These are phyloP conservation scores for Epirrhoe tristata DNA, from an alignment of 2,888 invertebrate genomes.

Conservation along the genomic window DNA sequence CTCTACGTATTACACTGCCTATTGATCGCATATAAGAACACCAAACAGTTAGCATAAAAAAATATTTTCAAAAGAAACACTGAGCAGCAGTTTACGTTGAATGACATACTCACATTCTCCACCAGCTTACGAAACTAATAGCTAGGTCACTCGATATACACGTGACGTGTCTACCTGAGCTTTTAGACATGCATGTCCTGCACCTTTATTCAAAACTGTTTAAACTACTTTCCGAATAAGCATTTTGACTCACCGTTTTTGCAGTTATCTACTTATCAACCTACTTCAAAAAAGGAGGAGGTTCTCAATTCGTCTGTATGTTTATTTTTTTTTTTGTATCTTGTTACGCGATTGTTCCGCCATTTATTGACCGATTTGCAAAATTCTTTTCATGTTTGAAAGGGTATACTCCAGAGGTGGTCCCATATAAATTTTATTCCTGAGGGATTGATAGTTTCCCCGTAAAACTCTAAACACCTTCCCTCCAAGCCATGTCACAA, in stretches of 20 bases:
- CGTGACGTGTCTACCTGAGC: not conserved
- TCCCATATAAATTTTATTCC: no score
- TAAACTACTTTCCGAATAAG: not conserved
- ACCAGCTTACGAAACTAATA: constrained; percentile 11
- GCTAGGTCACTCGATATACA: constrained; percentile 19
- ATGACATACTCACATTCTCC: constrained; percentile 14
- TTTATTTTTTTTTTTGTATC: no score
- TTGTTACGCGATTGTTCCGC: no score
- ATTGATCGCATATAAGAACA: not conserved
- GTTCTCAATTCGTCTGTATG: no score
- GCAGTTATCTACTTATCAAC: not conserved
- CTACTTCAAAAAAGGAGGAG: no score
- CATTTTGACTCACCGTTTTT: not conserved
- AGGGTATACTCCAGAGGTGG: no score
- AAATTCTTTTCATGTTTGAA: no score
- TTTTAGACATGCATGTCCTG: not conserved
- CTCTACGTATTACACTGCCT: no score
- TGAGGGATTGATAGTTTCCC: no score
- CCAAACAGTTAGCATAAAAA: not conserved
- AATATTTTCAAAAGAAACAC: constrained; percentile 4
- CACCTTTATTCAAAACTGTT: not conserved
- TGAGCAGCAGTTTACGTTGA: constrained; percentile 13
- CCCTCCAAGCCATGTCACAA: no score
- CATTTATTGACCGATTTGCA: no score
- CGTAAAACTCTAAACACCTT: no score